phyloP scores from a whole-genome alignment of 1,140 invertebrate genomes.

The Papilio dardanus region DNA sequence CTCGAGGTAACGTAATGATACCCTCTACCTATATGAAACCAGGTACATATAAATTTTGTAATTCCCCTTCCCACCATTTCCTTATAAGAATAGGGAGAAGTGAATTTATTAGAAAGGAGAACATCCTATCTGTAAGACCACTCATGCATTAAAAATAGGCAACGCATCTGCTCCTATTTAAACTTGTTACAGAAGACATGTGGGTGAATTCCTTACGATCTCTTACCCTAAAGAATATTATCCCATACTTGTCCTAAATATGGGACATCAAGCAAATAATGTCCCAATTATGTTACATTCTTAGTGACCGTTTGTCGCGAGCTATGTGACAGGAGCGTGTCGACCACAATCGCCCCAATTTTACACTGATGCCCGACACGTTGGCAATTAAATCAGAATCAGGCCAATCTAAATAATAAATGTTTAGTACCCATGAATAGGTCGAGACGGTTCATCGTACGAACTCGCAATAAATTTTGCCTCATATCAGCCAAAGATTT shows the following conservation, averaged over 20 bases:
- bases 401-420: constrained; percentile 29
- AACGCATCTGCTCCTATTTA: too few relatives aligned
- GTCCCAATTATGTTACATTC: not conserved
- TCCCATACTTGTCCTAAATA: too few relatives aligned
- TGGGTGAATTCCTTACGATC: too few relatives aligned
- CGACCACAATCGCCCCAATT: constrained; percentile 26
- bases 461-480: constrained; percentile 4
- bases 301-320: not conserved
- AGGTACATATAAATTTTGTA: not conserved
- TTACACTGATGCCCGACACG: constrained; percentile 20
- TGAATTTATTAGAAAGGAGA: not conserved
- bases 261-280: not conserved
- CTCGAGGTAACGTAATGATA: not conserved
- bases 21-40: not conserved
- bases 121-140: not conserved
- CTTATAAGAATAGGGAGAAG: not conserved
- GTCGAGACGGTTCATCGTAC: not conserved
- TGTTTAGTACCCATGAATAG: constrained; percentile 21
- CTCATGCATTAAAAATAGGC: too few relatives aligned
- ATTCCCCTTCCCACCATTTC: not conserved
- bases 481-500: not conserved
- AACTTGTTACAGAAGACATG: too few relatives aligned
- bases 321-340: not conserved
- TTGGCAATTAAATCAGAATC: constrained; percentile 26
- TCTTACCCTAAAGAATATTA: too few relatives aligned